Evolutionary conservation across 1,140 invertebrate species (phyloP).

Genomic region (Drosophila athabasca): DNA sequence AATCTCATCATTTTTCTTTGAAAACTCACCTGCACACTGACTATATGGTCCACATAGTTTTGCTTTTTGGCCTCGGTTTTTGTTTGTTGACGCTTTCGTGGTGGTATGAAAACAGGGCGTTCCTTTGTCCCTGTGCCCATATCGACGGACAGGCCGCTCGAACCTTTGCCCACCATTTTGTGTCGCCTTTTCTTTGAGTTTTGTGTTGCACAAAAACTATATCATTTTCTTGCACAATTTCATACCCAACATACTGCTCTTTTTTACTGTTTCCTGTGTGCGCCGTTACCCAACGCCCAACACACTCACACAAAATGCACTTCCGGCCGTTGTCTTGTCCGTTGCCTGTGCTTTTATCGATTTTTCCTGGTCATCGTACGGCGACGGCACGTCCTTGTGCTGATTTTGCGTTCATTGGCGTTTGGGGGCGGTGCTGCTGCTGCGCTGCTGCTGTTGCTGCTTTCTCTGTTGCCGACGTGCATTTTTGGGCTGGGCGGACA

Average conservation of each 20-base stretch:
- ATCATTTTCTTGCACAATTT: conserved; percentile 8
- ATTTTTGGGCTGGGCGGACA: conserved; percentile 56
- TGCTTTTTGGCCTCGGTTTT: conserved; percentile 84
- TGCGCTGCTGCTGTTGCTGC: conserved; percentile 4
- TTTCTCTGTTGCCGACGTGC: conserved; percentile 6
- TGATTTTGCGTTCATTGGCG: conserved; percentile 65
- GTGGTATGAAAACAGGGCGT: conserved; percentile 86
- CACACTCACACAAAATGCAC: conserved; percentile 55
- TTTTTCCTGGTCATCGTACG: conserved; percentile 54
- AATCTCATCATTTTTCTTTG: no score
- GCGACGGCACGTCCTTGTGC: conserved; percentile 66
- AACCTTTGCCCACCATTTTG: conserved; percentile 73
- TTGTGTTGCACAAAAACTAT: conserved; percentile 11
- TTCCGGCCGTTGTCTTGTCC: conserved; percentile 58
- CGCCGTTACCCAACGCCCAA: conserved; percentile 30
- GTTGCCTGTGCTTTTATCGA: conserved; percentile 66
- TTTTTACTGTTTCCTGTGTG: conserved; percentile 5
- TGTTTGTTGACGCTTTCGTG: conserved; percentile 85
- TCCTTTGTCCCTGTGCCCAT: conserved; percentile 82
- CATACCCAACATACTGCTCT: no score
- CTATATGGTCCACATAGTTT: conserved; percentile 86
- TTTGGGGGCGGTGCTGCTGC: conserved; percentile 28
- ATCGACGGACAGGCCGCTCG: conserved; percentile 49
- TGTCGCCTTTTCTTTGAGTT: conserved; percentile 1
- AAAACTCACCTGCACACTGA: conserved; percentile 85